phyloP scores from a whole-genome alignment of 2,888 invertebrate genomes.

The Pseudococcus longispinus region DNA sequence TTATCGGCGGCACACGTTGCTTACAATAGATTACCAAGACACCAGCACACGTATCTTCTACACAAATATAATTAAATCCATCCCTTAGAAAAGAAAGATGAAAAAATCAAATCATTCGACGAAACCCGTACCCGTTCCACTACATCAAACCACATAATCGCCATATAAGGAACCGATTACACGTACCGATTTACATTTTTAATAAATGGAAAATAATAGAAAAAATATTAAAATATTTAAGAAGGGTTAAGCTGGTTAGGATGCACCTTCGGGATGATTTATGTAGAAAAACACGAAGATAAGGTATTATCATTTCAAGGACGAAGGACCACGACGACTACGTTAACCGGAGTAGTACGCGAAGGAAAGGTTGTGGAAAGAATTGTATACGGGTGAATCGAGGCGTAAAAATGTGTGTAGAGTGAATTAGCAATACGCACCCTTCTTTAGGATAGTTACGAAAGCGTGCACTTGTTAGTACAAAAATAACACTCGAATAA shows the following conservation, averaged over 20 bases:
- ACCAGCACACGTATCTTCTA: background rate
- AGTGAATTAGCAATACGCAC: conserved; percentile 25
- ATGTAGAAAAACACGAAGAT: background rate
- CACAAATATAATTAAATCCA: conserved; percentile 21
- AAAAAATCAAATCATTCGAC: background rate
- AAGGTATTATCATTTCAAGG: background rate
- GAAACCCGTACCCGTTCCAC: background rate
- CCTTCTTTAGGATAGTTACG: background rate
- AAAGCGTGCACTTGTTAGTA: conserved; percentile 16
- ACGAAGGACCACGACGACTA: background rate
- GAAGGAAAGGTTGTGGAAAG: background rate
- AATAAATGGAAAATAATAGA: conserved; percentile 2
- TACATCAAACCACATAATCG: conserved; percentile 9
- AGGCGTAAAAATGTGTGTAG: conserved; percentile 24
- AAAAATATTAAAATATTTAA: conserved; percentile 23
- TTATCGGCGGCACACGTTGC: background rate
- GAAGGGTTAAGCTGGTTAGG: conserved; percentile 25
- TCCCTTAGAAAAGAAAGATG: background rate
- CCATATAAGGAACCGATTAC: background rate
- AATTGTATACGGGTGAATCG: conserved; percentile 9
- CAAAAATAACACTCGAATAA: background rate
- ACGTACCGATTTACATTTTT: conserved; percentile 7
- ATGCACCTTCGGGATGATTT: conserved; percentile 26
- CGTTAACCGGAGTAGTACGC: too few relatives aligned
- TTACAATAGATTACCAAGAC: background rate